Percentiles rank a stretch among this genome's conserved stretches.
Evolutionary conservation across 2,113 vertebrate species (phyloP).

Genomic region (Lichenostomus cassidix): DNA sequence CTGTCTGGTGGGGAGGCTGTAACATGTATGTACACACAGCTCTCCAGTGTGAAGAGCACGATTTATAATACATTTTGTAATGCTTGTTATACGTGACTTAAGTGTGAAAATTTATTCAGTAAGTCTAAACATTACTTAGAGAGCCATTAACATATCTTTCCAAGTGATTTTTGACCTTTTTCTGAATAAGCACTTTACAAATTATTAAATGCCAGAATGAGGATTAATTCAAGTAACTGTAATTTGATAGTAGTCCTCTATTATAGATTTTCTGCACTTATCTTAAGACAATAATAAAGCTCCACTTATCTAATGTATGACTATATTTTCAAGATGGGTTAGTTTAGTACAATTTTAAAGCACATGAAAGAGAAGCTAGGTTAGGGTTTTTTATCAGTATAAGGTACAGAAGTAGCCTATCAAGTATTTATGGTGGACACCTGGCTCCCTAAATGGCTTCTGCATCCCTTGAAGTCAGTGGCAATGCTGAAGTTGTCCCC

Average conservation of each 20-base stretch:
- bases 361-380: neutral
- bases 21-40: neutral
- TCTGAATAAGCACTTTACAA: slow-evolving; percentile 64
- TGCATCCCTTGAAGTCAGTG: neutral
- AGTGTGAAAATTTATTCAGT: slow-evolving; percentile 63
- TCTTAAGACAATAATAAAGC: slow-evolving; percentile 9
- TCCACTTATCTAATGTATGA: neutral
- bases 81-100: slow-evolving; percentile 55
- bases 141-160: slow-evolving; percentile 63
- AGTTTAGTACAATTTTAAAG: neutral
- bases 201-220: slow-evolving; percentile 64
- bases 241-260: slow-evolving; percentile 33
- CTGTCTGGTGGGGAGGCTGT: neutral
- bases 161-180: slow-evolving; percentile 75
- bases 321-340: neutral
- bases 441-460: neutral
- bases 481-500: neutral
- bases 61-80: slow-evolving; percentile 30
- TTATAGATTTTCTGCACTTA: slow-evolving; percentile 19
- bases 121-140: slow-evolving; percentile 57
- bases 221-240: slow-evolving; percentile 58
- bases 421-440: neutral
- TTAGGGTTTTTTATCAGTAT: neutral
- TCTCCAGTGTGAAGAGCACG: slow-evolving; percentile 1
- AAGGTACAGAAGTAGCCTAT: neutral